These are phyloP conservation scores for Eurystomus gularis DNA, from an alignment of 2,113 vertebrate species.

Conservation along the genomic window DNA sequence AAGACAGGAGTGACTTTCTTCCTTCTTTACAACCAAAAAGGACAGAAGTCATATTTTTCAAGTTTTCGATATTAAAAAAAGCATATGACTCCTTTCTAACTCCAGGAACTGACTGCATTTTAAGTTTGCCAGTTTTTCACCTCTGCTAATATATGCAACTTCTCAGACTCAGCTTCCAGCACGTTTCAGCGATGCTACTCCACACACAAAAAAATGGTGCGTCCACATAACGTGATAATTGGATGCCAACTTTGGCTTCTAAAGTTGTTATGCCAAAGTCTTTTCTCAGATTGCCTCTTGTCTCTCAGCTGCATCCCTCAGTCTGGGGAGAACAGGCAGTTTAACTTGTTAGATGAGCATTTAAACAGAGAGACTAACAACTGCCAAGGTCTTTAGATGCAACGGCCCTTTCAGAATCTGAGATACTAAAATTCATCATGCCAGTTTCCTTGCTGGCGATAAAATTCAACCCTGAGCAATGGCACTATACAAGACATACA, in stretches of 20 bases:
- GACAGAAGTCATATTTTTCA: not conserved
- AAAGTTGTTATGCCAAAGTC: not conserved
- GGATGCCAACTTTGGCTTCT: not conserved
- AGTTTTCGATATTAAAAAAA: not conserved
- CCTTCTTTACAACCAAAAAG: not conserved
- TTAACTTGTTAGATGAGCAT: not conserved
- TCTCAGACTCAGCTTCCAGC: not conserved
- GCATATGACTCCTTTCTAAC: not conserved
- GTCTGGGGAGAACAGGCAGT: not conserved
- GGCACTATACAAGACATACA: not conserved
- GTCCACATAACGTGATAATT: not conserved
- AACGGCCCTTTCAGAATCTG: not conserved
- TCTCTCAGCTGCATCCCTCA: not conserved
- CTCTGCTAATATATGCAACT: not conserved
- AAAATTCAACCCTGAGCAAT: not conserved
- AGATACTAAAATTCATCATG: not conserved
- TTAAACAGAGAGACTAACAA: not conserved
- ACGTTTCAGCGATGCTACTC: not conserved
- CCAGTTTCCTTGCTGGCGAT: not conserved
- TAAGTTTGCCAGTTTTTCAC: not conserved
- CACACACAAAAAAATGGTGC: not conserved
- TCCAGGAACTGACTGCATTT: not conserved
- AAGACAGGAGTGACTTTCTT: not conserved
- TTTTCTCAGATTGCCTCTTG: not conserved
- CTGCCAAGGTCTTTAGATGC: not conserved